These are phyloP conservation scores for Drosophila parabipectinata DNA, from an alignment of 1,140 invertebrate genomes.

Conservation along the genomic window DNA sequence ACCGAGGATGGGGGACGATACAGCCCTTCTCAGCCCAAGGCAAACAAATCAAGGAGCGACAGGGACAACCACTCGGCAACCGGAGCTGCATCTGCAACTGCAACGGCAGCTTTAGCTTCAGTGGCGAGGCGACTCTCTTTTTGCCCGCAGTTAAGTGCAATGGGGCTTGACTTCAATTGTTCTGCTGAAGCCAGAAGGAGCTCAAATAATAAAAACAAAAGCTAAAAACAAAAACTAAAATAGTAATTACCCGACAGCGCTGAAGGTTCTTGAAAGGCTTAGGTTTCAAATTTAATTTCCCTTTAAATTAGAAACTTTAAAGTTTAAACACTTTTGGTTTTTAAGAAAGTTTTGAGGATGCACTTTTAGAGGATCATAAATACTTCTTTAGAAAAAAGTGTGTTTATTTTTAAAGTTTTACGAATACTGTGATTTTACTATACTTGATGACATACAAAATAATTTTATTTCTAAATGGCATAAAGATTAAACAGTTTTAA, in stretches of 20 bases:
- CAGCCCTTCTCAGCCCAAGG: conserved; percentile 40
- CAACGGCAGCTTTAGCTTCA: conserved; percentile 6
- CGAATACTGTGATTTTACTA: too few relatives aligned
- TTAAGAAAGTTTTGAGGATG: too few relatives aligned
- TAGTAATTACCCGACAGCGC: conserved; percentile 71
- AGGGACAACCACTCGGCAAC: conserved; percentile 20
- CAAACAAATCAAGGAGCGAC: conserved; percentile 80
- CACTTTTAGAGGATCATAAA: too few relatives aligned
- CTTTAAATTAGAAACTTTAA: not conserved
- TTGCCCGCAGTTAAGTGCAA: conserved; percentile 60
- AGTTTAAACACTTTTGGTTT: too few relatives aligned
- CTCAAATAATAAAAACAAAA: conserved; percentile 19
- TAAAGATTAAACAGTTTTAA: too few relatives aligned
- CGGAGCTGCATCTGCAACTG: not conserved
- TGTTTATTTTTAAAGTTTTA: too few relatives aligned
- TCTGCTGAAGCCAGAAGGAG: conserved; percentile 24
- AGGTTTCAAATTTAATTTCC: not conserved
- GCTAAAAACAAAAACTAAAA: conserved; percentile 38
- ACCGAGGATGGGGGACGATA: conserved; percentile 17
- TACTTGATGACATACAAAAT: too few relatives aligned
- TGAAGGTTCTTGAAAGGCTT: not conserved
- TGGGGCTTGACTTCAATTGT: conserved; percentile 79
- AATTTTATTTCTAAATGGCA: too few relatives aligned
- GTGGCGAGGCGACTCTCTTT: conserved; percentile 39
- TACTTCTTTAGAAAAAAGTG: too few relatives aligned